Conservation (phyloP, 2,113 vertebrate genomes). For the Tinamus guttatus region DNA sequence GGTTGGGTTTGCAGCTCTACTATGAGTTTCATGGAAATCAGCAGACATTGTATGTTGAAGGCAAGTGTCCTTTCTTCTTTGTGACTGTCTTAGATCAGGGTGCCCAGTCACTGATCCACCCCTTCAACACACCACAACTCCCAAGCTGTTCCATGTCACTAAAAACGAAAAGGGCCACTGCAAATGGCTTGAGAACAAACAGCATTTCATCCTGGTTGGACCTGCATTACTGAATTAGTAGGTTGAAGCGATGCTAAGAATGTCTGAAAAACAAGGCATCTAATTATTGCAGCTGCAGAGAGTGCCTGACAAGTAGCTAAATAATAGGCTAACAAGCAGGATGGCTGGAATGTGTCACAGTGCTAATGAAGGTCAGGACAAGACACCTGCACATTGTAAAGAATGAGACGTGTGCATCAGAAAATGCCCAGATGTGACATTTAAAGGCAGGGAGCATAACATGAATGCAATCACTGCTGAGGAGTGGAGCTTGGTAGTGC, state of each 20-base stretch:
- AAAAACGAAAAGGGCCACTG: background rate
- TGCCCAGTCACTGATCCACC: background rate
- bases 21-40: background rate
- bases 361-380: conserved; percentile 28
- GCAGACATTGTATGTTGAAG: background rate
- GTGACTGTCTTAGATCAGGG: background rate
- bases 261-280: conserved; percentile 10
- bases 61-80: background rate
- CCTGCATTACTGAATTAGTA: background rate
- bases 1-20: background rate
- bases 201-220: background rate
- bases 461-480: background rate
- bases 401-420: background rate
- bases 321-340: conserved; percentile 38
- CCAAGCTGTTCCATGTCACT: background rate
- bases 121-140: background rate
- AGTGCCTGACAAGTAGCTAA: conserved; percentile 41
- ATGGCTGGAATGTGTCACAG: conserved; percentile 51
- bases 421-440: conserved; percentile 35
- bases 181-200: background rate
- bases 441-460: background rate
- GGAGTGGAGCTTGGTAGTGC: background rate
- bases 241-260: background rate
- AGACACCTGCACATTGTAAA: conserved; percentile 46
- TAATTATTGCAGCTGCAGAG: conserved; percentile 47